A percentile compares a stretch with the other conserved stretches of the same genome.
Conservation (phyloP, 2,888 invertebrate species). For the Cryptocephalus moraei region DNA sequence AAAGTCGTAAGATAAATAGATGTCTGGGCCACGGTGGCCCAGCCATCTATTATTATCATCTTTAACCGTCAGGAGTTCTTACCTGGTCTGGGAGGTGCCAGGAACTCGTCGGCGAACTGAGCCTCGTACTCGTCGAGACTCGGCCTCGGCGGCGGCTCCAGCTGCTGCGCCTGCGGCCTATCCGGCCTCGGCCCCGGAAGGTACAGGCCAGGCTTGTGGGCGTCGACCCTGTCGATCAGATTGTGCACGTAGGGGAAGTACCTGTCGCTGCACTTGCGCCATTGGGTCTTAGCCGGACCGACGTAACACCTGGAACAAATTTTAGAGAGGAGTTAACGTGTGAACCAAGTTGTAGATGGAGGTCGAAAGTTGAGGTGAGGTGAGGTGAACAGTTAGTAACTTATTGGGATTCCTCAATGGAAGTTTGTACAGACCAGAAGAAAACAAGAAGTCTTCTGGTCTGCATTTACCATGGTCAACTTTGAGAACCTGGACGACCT, state of each 20-base stretch:
- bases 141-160: slow-evolving; percentile 37
- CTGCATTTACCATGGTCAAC: no score
- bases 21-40: no score
- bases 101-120: slow-evolving; percentile 36
- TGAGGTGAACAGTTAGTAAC: neutral
- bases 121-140: slow-evolving; percentile 34
- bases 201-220: slow-evolving; percentile 15
- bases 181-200: slow-evolving; percentile 23
- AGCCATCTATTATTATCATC: no score
- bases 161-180: slow-evolving; percentile 26
- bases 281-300: slow-evolving; percentile 65
- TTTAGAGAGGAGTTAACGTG: no score
- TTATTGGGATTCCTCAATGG: no score
- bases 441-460: neutral
- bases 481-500: no score
- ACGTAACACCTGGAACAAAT: slow-evolving; percentile 69
- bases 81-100: slow-evolving; percentile 42
- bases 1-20: no score
- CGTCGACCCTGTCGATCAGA: slow-evolving; percentile 23
- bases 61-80: no score
- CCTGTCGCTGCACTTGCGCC: slow-evolving; percentile 78
- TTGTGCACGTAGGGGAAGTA: slow-evolving; percentile 55
- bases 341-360: no score
- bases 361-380: no score
- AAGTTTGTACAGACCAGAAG: slow-evolving; percentile 1